Evolutionary conservation across 2,113 vertebrate genomes (phyloP).

Genomic region (Tetrao urogallus): DNA sequence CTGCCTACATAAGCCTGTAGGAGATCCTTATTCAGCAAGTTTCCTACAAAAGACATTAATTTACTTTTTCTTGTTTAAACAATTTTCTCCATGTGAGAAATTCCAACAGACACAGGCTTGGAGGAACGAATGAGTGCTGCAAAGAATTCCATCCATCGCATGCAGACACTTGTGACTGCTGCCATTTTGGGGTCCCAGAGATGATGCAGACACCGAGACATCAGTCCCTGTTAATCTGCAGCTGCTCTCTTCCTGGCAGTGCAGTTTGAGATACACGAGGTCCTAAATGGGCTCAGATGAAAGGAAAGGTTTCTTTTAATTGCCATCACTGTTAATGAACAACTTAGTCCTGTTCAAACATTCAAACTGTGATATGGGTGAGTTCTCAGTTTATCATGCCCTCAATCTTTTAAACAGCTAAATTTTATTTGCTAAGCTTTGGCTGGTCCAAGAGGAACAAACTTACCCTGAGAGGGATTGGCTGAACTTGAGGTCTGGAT

Average conservation of each 20-base stretch:
- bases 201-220: not conserved
- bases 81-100: constrained; percentile 10
- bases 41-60: constrained; percentile 25
- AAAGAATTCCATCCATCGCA: not conserved
- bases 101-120: not conserved
- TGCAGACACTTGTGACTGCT: not conserved
- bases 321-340: constrained; percentile 40
- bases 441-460: not conserved
- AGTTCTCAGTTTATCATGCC: constrained; percentile 22
- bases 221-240: not conserved
- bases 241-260: not conserved
- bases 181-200: not conserved
- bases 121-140: not conserved
- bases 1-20: constrained; percentile 43
- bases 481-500: not conserved
- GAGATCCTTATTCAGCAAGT: constrained; percentile 39
- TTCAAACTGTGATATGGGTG: not conserved
- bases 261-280: not conserved
- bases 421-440: constrained; percentile 46
- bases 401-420: constrained; percentile 5
- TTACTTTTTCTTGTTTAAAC: constrained; percentile 52
- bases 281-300: not conserved
- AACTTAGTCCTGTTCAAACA: not conserved
- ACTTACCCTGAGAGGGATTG: not conserved
- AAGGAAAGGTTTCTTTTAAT: constrained; percentile 19